Evolutionary conservation across 2,113 vertebrate species (phyloP), one percentile per base, ranked within the genome.

Genomic region (Coptodon bakossiorum): DNA sequence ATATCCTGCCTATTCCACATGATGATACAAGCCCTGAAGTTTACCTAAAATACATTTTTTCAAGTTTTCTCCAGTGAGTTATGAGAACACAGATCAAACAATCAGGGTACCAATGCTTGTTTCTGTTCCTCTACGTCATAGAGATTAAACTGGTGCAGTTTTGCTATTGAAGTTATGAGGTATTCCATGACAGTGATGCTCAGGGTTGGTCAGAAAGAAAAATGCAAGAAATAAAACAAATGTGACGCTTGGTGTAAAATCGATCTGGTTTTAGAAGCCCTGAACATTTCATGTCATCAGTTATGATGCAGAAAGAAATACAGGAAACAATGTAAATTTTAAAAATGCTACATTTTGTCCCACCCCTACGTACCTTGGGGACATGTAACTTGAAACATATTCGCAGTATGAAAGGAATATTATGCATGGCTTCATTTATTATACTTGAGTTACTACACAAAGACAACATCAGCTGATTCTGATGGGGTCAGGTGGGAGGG

Each of bases 31-130:
- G 14, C 66, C 66, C 38, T 76, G 40, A 7, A 2, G 71, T 76
- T 73, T 10, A 45, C 66, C 38, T 43, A 27, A 9, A 43, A 43
- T 43, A 9, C 3, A 3, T 4, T 71, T 71, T 68, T 71, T 71
- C 19, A 43, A 43, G n/a, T 71, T 73, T 73, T 48, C 40, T 29
- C 40, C 40, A 11, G 22, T 48, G 22, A 5, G 24, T 45, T 27
- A 0, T 45, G n/a, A 45, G 16, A 17, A 34, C 29, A 34, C 0
- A 19, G 40, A 17, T 73, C 0, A 73, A 73, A 73, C 22, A 73
- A 27, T 16, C 22, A 45, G 38, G 13, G 38, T 43, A 71, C 1
- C 12, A 24, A n/a, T 71, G 66, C 38, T 71, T 24, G 66, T 45
- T 45, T 71, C 66, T 71, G 38, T 71, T 43, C 13, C n/a, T 27